phyloP scores from a whole-genome alignment of 2,113 vertebrate species.

The Leptobrachium leishanense region DNA sequence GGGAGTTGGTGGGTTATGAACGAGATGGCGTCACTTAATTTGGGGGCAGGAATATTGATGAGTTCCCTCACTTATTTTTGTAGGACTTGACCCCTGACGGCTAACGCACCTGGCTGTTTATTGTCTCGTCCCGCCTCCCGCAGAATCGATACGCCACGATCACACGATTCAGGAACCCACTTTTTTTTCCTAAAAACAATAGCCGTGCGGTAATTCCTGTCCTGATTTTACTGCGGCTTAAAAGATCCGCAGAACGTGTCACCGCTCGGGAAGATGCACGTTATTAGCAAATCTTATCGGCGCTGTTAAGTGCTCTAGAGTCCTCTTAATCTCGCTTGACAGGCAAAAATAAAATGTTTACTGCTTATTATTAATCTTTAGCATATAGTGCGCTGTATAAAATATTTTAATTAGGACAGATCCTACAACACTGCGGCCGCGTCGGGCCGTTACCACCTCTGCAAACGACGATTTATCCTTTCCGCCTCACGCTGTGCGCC shows the following conservation, averaged over 20 bases:
- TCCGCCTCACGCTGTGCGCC: too few relatives aligned
- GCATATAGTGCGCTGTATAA: background rate
- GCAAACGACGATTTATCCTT: too few relatives aligned
- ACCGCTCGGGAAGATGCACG: constrained; percentile 10
- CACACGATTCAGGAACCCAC: constrained; percentile 19
- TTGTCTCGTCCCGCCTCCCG: too few relatives aligned
- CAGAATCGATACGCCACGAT: background rate
- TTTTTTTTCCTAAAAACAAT: constrained; percentile 21
- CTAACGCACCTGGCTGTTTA: too few relatives aligned
- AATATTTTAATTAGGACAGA: too few relatives aligned
- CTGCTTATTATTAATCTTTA: background rate
- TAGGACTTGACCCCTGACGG: too few relatives aligned
- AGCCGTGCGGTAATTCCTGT: background rate
- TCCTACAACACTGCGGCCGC: too few relatives aligned
- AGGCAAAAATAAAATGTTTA: constrained; percentile 17
- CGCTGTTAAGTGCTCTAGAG: constrained; percentile 13
- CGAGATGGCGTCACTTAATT: too few relatives aligned
- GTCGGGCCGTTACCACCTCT: too few relatives aligned
- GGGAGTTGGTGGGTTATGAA: too few relatives aligned
- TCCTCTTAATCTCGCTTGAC: constrained; percentile 14
- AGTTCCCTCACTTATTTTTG: too few relatives aligned
- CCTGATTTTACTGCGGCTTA: constrained; percentile 16
- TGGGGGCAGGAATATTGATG: too few relatives aligned
- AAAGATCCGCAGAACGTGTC: constrained; percentile 7
- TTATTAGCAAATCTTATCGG: constrained; percentile 14